phyloP scores from a whole-genome alignment of 2,888 invertebrate genomes.

The Drosophila parthenogenetica region DNA sequence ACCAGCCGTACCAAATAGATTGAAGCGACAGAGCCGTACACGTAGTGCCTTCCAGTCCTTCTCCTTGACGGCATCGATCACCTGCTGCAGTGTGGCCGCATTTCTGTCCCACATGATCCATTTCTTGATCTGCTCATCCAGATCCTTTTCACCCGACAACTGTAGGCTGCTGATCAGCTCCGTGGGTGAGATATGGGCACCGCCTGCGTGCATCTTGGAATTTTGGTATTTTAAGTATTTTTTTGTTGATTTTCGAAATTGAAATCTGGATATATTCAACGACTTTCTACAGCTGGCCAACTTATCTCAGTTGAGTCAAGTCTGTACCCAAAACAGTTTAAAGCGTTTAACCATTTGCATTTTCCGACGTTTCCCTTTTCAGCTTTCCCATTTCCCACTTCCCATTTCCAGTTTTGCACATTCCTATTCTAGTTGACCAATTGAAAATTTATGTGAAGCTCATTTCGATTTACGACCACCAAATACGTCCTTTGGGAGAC shows the following conservation, averaged over 20 bases:
- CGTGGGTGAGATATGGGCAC: slow-evolving; percentile 21
- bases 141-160: slow-evolving; percentile 81
- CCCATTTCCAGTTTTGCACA: slow-evolving; percentile 23
- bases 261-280: neutral
- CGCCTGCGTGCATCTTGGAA: slow-evolving; percentile 39
- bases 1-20: slow-evolving; percentile 97
- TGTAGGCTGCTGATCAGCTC: slow-evolving; percentile 48
- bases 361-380: neutral
- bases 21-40: slow-evolving; percentile 88
- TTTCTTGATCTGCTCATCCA: slow-evolving; percentile 89
- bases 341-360: slow-evolving; percentile 23
- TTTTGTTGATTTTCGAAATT: neutral
- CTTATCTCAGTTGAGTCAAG: neutral
- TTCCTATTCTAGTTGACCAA: slow-evolving; percentile 56
- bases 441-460: slow-evolving; percentile 77
- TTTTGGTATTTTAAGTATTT: slow-evolving; percentile 20
- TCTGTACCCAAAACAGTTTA: neutral
- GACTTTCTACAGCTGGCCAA: slow-evolving; percentile 3
- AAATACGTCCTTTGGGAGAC: slow-evolving; percentile 64
- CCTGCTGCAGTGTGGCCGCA: slow-evolving; percentile 88
- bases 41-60: slow-evolving; percentile 86
- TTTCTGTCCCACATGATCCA: slow-evolving; percentile 93
- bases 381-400: slow-evolving; percentile 4
- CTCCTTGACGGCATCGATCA: slow-evolving; percentile 87
- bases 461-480: slow-evolving; percentile 78